Evolutionary conservation across 2,797 vertebrate genomes (phyloP), one percentile per base, ranked within the genome.

Genomic region (Epinephelus malabaricus): DNA sequence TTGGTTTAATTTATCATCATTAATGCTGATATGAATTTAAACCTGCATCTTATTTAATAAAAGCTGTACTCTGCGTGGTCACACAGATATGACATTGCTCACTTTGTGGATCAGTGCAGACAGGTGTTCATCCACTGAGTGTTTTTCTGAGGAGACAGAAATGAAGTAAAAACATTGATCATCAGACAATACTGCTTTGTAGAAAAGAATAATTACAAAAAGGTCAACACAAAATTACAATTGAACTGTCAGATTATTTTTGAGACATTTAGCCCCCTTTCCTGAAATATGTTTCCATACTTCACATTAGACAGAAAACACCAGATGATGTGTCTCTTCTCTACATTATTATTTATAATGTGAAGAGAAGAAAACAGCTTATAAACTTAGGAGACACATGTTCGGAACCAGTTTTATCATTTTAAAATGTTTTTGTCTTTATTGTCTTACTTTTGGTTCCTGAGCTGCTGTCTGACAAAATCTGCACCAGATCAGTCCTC

Each of bases 401-500:
- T 21, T 21, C 4, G 13, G 13, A 23, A 25, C 5, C 21, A 55
- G 53, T 7, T 55, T 25, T 15, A 55, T 25, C 2, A 14, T 47
- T 47, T 25, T 5, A 23, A 13, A 7, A 9, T 46, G 13, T 47
- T 34, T 11, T 13, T 47, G 8, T 50, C 23, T 59, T 50, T 17
- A 23, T 51, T 27, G 34, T 50, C 70, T 54, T 62, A 81, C 79
- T 8, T 45, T 18, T 64, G 12, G 0, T 0, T 27, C 0, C 4
- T 50, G n/a, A 11, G n/a, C 47, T 60, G 34, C 0, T 15, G 19
- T 19, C 5, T 12, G 34, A 23, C 45, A 77, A 40, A 21, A 9
- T 81, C 7, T 73, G 15, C 18, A 46, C 58, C 58, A 69, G 25
- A 58, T 73, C 50, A 21, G 5, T 59, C 47, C 19, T 78, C 2